These are phyloP conservation scores for Lysiphlebus fabarum DNA, from an alignment of 1,140 invertebrate species.

Conservation along the genomic window DNA sequence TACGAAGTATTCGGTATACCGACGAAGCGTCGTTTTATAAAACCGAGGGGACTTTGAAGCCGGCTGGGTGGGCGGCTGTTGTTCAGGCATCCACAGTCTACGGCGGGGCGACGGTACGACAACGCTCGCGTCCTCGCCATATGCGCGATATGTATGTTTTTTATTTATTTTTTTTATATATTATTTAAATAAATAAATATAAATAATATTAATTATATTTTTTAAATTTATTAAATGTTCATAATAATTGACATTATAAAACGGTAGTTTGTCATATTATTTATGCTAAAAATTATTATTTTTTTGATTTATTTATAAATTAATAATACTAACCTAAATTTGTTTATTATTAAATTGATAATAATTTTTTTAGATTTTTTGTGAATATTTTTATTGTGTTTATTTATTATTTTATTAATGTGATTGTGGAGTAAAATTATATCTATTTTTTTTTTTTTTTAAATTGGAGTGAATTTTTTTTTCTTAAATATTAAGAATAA, in stretches of 20 bases:
- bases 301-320: too few relatives aligned
- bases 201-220: neutral
- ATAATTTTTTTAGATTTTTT: too few relatives aligned
- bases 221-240: neutral
- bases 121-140: constrained; percentile 38
- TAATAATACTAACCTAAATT: too few relatives aligned
- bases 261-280: neutral
- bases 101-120: constrained; percentile 46
- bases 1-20: too few relatives aligned
- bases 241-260: neutral
- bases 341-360: too few relatives aligned
- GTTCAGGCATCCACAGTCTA: constrained; percentile 44
- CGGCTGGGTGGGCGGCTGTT: constrained; percentile 48
- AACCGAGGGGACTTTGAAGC: constrained; percentile 24
- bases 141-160: constrained; percentile 20
- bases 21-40: neutral
- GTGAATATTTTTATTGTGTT: too few relatives aligned
- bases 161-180: constrained; percentile 1
- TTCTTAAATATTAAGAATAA: too few relatives aligned
- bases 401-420: too few relatives aligned
- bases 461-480: constrained; percentile 10
- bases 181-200: neutral
- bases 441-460: neutral
- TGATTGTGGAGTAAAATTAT: neutral
- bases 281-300: too few relatives aligned